Evolutionary conservation across 2,888 invertebrate genomes (phyloP), one percentile per base, ranked within the genome.

Genomic region (Antheraea yamamai): DNA sequence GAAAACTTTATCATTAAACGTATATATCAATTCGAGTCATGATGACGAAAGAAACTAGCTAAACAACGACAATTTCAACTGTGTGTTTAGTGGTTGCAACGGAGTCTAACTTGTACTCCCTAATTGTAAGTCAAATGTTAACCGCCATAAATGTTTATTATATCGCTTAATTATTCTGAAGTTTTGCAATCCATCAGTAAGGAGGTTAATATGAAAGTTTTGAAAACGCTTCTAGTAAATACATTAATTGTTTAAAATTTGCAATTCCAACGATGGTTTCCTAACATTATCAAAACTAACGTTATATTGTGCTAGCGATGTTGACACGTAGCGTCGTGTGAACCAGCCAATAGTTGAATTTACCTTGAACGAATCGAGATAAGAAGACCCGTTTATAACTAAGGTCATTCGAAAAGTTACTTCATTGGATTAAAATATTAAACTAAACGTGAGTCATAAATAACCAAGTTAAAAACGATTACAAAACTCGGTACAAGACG

Each of bases 351-450:
- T 75, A 73, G 75, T 73, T 70, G 68, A 73, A 73, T 75, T 75
- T 73, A 75, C 75, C 75, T 75, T 75, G 75, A 75, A 73, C 73
- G 58, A 52, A 75, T 70, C 70, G 55, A 73, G 75, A 75, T 75
- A 75, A 75, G 75, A 75, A 73, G 70, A 73, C 68, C 66, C 70
- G 73, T 52, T 68, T 55, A 58, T 73, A 39, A 73, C 66, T 51
- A 73, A 73, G 75, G 73, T 73, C 73, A 73, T 73, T 47, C 73
- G 61, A 71, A 75, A 61, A 75, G 74, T 72, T 72, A 72, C 74
- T 39, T 74, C 68, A 72, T 47, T 72, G 58, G 47, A 75, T 75
- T 75, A 75, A 39, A 70, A 70, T 70, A 70, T 70, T 39, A 70
- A 61, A 70, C 35, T 18, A 70, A 39, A 70, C 6, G 35, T 70